Percentiles rank a stretch among this genome's conserved stretches.
phyloP scores from a whole-genome alignment of 2,797 vertebrate species.

The Cetoscarus ocellatus region DNA sequence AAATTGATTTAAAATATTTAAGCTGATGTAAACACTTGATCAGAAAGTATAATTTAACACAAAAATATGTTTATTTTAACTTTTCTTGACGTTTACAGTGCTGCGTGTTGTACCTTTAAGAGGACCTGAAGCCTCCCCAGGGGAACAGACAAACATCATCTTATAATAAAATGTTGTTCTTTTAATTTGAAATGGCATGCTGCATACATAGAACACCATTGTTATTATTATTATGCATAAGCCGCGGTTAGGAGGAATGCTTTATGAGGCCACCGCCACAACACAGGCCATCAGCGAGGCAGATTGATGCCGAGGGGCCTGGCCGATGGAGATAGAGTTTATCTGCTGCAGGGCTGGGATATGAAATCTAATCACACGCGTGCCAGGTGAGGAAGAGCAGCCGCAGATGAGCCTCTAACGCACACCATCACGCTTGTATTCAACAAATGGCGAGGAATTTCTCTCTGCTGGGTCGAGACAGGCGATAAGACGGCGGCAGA shows the following conservation, averaged over 20 bases:
- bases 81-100: no score
- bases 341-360: constrained; percentile 77
- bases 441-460: constrained; percentile 81
- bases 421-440: constrained; percentile 78
- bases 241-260: constrained; percentile 40
- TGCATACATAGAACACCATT: constrained; percentile 37
- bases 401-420: constrained; percentile 75
- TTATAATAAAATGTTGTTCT: constrained; percentile 33
- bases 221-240: constrained; percentile 69
- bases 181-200: constrained; percentile 57
- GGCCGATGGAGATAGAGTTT: constrained; percentile 84
- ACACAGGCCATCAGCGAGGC: constrained; percentile 67
- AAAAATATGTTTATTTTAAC: no score
- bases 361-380: constrained; percentile 83
- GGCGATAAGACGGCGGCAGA: constrained; percentile 79
- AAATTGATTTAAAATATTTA: no score
- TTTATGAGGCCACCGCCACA: constrained; percentile 52
- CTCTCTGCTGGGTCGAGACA: constrained; percentile 69
- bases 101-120: constrained; percentile 16
- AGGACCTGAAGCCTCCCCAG: constrained; percentile 37
- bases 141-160: constrained; percentile 32
- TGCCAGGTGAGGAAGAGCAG: constrained; percentile 83
- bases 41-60: no score
- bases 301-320: constrained; percentile 80
- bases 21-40: no score